phyloP scores from a whole-genome alignment of 2,888 invertebrate species.

The Hyposoter dolosus region DNA sequence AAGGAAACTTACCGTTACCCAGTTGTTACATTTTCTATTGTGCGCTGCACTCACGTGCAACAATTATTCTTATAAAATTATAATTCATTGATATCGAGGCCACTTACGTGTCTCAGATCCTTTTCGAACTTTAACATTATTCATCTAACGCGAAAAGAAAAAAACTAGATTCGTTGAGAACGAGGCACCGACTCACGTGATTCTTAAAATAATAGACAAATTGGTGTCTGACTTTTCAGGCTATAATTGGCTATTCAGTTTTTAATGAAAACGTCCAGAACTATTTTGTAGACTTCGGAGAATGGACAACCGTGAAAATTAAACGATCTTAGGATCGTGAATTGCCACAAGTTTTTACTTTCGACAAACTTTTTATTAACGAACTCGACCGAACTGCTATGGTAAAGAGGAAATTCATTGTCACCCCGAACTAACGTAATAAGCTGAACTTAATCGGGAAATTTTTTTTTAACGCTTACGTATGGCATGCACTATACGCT shows the following conservation, averaged over 20 bases:
- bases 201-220: too few relatives aligned
- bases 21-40: background rate
- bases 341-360: background rate
- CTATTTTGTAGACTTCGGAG: background rate
- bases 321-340: background rate
- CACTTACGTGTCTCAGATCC: background rate
- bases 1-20: slow-evolving; percentile 4
- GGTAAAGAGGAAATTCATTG: slow-evolving; percentile 22
- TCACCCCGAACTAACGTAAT: slow-evolving; percentile 19
- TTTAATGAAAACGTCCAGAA: background rate
- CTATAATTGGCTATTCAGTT: background rate
- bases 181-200: background rate
- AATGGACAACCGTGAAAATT: background rate
- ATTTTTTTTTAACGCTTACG: slow-evolving; percentile 23
- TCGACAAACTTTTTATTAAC: background rate
- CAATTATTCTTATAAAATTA: background rate
- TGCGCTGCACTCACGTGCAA: background rate
- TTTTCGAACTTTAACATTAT: background rate
- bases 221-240: too few relatives aligned
- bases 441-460: background rate
- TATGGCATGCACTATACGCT: background rate
- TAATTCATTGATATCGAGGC: background rate
- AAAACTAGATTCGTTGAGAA: background rate
- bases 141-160: background rate
- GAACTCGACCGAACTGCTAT: background rate